Conservation (phyloP, 2,888 invertebrate genomes). For the Argynnis bischoffii region DNA sequence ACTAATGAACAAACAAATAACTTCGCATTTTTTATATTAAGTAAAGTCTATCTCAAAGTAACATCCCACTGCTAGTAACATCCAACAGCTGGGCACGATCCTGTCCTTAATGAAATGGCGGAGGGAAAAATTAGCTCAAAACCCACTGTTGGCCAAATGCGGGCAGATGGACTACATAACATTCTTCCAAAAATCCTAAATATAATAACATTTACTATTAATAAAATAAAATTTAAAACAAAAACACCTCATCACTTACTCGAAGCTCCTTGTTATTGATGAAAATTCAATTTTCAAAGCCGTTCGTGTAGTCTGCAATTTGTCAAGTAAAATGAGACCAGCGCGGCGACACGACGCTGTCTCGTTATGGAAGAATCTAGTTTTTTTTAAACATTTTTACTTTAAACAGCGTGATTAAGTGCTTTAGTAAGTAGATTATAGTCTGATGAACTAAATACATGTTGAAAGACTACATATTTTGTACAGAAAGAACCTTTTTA, state of each 20-base stretch:
- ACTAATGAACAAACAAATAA: too few species aligned
- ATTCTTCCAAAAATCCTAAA: too few species aligned
- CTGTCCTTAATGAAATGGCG: too few species aligned
- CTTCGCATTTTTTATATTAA: too few species aligned
- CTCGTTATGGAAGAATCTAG: constrained; percentile 20
- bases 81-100: too few species aligned
- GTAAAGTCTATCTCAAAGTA: too few species aligned
- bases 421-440: neutral
- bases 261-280: constrained; percentile 10
- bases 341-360: constrained; percentile 23
- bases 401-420: neutral
- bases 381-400: constrained; percentile 8
- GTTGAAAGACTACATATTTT: neutral
- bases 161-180: too few species aligned
- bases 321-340: constrained; percentile 34
- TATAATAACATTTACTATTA: too few species aligned
- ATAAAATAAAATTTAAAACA: neutral
- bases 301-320: constrained; percentile 29
- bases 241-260: constrained; percentile 6
- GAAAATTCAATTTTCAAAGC: constrained; percentile 28
- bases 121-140: too few species aligned
- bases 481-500: neutral
- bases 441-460: neutral
- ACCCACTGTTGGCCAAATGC: too few species aligned
- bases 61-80: too few species aligned